Base-by-base conservation (phyloP, 2,113 vertebrate genomes). In the Lophotis ruficrista region DNA sequence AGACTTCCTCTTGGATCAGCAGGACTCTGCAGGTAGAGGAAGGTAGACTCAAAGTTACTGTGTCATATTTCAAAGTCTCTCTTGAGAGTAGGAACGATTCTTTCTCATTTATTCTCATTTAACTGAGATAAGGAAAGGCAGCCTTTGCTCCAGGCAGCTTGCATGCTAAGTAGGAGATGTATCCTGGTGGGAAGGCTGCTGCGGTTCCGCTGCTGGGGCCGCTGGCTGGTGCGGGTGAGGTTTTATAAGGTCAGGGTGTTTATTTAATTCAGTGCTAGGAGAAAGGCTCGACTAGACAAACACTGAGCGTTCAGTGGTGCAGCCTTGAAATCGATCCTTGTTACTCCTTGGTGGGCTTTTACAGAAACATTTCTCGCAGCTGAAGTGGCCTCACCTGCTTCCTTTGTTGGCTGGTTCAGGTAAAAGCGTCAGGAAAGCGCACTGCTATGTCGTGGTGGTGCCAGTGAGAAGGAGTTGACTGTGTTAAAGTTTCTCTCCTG, bases 171-270 rank as follows among this genome's bases (percentile, higher is more conserved):
- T 35, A 87, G 61, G 71, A 89, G 72, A 18, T 25, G 10, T 19
- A 47, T 87, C 70, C 69, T 14, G 0, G 35, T 54, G 73, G 69
- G 57, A 62, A 71, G 28, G 79, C 76, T 45, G 54, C 76, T 56
- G 88, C 7, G 18, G 31, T 43, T 81, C 71, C 15, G 23, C 72
- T 87, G 21, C 90, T 87, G 92, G 72, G 93, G 80, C 92, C 30
- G 11, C 54, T 75, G 48, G 4, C 3, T 68, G 69, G 33, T 58
- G 83, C 58, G 70, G 80, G 43, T 24, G 62, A 76, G 79, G 45
- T 37, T 94, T 95, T 95, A 68, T 84, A 76, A 93, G 93, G 93
- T 89, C 90, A 90, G 84, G 62, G 28, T 80, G 50, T 94, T 95
- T 84, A 79, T 94, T 91, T 93, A 75, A 89, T 84, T 68, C 84